Conservation (phyloP, 2,888 invertebrate genomes). For the Shargacucullia verbasci region DNA sequence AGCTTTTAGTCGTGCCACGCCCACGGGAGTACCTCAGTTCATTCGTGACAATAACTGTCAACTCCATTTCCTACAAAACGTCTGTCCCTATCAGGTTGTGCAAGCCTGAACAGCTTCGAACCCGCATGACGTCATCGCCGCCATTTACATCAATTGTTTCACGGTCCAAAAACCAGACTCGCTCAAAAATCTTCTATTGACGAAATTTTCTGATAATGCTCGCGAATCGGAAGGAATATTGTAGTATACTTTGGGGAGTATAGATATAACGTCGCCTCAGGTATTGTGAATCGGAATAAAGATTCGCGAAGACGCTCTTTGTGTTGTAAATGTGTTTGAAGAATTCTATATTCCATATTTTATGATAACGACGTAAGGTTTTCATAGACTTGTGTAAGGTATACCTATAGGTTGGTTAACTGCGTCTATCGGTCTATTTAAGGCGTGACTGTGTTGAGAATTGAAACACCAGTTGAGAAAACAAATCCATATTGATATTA, state of each 20-base stretch:
- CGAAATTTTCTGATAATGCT: conserved; percentile 14
- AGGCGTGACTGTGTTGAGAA: too few species aligned
- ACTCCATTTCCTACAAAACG: conserved; percentile 2
- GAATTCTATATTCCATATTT: conserved; percentile 50
- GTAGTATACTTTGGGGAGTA: conserved; percentile 16
- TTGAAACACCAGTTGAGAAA: too few species aligned
- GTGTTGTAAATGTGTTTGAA: conserved; percentile 26
- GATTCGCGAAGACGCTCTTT: conserved; percentile 23
- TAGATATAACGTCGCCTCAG: conserved; percentile 20
- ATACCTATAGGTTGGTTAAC: too few species aligned
- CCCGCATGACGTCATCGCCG: conserved; percentile 18
- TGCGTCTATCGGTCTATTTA: too few species aligned
- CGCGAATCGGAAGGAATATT: conserved; percentile 10
- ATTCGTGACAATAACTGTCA: background rate
- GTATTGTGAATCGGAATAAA: conserved; percentile 24
- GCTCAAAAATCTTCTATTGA: conserved; percentile 24
- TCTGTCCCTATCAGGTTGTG: background rate
- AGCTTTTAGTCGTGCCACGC: background rate
- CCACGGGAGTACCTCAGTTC: too few species aligned
- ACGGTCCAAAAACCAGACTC: conserved; percentile 30
- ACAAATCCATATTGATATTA: too few species aligned
- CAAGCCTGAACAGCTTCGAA: background rate
- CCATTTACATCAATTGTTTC: conserved; percentile 24
- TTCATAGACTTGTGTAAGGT: conserved; percentile 1
- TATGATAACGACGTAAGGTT: conserved; percentile 43